Evolutionary conservation across 2,888 invertebrate species (phyloP).

Genomic region (Lasioglossum zephyrum): DNA sequence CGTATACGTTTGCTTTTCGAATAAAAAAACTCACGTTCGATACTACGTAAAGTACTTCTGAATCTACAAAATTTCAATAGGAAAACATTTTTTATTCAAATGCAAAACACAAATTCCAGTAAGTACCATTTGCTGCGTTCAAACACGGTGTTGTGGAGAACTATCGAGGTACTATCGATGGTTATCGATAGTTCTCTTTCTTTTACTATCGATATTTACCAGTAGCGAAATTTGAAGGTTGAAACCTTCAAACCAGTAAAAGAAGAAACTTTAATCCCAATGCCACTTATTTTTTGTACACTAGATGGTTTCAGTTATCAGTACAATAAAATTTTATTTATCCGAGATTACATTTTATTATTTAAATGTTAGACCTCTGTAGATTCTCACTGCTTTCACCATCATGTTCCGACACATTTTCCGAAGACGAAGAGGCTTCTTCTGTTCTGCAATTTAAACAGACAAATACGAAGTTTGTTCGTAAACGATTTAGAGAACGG

Average conservation of each 20-base stretch:
- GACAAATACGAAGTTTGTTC: neutral
- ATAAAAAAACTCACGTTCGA: neutral
- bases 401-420: conserved; percentile 7
- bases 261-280: too few relatives aligned
- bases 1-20: neutral
- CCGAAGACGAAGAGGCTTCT: conserved; percentile 21
- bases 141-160: too few relatives aligned
- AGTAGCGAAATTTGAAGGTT: too few relatives aligned
- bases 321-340: conserved; percentile 31
- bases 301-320: neutral
- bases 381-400: neutral
- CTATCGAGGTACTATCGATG: too few relatives aligned
- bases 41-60: too few relatives aligned
- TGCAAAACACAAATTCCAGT: neutral
- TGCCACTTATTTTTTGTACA: too few relatives aligned
- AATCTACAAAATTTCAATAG: too few relatives aligned
- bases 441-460: conserved; percentile 27
- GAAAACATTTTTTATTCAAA: neutral
- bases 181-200: too few relatives aligned
- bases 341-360: neutral
- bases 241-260: too few relatives aligned
- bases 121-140: too few relatives aligned
- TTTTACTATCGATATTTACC: too few relatives aligned
- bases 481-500: neutral
- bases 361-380: conserved; percentile 14